Base-by-base conservation (phyloP, 64 coral and sea anemone species). In the Hydrozoanthus tunicans region DNA sequence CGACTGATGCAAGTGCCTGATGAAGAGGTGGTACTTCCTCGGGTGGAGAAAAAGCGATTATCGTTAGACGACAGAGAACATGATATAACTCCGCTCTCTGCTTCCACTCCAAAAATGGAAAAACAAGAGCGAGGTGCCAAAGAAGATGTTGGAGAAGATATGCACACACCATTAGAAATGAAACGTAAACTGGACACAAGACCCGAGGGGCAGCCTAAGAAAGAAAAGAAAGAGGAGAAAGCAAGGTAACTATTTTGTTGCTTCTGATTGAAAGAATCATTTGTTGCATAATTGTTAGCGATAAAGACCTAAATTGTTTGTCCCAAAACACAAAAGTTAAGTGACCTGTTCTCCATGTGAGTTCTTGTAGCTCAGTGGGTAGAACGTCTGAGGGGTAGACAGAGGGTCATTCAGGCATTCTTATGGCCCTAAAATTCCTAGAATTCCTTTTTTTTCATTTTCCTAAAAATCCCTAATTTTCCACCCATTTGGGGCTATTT, bases 141-240 rank as follows among this genome's bases (percentile, higher is more conserved):
- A 9, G 3, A 86, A 59, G 83, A 73, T 3, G 15, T 6, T 5
- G 83, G 83, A 13, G 65, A 60, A 6, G 67, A 59, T 57, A 17
- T n/a, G 20, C 53, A 72, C 1, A 73, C 53, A 1, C 67, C 83
- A 4, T 11, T 59, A 32, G 83, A 86, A 20, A 85, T 85, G 82
- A 85, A 85, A 56, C 82, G 82, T 53, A 85, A 85, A 70, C 57
- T 53, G 24, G 82, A 85, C 25, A 17, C 52, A 65, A 73, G 25
- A 11, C 54, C 68, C 10, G 83, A 86, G 67, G 83, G 57, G 54
- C 53, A 71, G 3, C 83, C 83, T 23, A 86, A 86, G 54, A 71
- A 53, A n/a, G 83, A 86, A 53, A 86, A 86, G 55, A 86, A 86
- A 59, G 67, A 86, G 27, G 25, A 27, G 83, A 67, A 83, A 51